phyloP scores from a whole-genome alignment of 2,113 vertebrate species.

The Tenebrosternarchus preto region DNA sequence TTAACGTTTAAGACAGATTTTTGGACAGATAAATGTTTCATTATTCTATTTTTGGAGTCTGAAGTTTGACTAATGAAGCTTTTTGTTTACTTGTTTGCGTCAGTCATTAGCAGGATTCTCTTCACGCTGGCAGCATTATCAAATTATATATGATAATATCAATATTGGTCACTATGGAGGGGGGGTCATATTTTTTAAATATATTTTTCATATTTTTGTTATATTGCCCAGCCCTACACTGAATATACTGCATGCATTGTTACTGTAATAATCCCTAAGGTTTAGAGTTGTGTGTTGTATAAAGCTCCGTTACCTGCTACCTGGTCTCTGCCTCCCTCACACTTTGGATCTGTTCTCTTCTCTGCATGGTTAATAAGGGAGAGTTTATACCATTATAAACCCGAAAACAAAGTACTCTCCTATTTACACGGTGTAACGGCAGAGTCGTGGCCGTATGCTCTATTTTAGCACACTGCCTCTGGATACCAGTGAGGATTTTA shows the following conservation, averaged over 20 bases:
- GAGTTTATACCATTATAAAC: conserved; percentile 14
- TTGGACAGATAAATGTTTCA: too few relatives aligned
- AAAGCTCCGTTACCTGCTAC: neutral
- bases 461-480: conserved; percentile 32
- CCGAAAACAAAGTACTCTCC: conserved; percentile 26
- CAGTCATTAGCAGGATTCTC: too few relatives aligned
- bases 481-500: conserved; percentile 24
- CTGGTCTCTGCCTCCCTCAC: neutral
- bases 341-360: conserved; percentile 16
- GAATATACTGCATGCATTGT: neutral
- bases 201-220: too few relatives aligned
- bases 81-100: too few relatives aligned
- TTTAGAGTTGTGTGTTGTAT: neutral
- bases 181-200: too few relatives aligned
- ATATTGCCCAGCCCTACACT: too few relatives aligned
- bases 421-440: conserved; percentile 9
- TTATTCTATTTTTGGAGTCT: too few relatives aligned
- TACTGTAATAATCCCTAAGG: neutral
- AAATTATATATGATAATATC: too few relatives aligned
- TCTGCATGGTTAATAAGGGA: conserved; percentile 26
- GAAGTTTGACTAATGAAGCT: too few relatives aligned
- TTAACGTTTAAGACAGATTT: too few relatives aligned
- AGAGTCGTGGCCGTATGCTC: conserved; percentile 26
- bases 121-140: too few relatives aligned
- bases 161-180: too few relatives aligned